These are phyloP conservation scores for Paedocypris sp. DNA, from an alignment of 2,113 vertebrate genomes.

Conservation along the genomic window DNA sequence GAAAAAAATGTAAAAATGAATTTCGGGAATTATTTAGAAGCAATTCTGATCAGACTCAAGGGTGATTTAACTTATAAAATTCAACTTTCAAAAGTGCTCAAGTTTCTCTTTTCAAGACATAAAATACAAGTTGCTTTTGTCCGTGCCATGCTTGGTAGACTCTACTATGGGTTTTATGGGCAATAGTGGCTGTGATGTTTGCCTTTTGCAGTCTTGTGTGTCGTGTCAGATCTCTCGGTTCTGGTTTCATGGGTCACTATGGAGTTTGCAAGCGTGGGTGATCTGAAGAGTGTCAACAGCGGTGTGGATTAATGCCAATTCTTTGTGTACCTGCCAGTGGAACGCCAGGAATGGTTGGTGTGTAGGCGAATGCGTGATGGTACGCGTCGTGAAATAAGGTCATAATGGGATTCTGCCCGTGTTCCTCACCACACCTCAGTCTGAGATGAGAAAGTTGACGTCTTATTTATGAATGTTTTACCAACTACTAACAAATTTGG, in stretches of 20 bases:
- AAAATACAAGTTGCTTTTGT: too few relatives aligned
- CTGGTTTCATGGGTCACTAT: background rate
- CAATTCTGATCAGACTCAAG: too few relatives aligned
- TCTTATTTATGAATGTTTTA: too few relatives aligned
- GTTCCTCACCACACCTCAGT: constrained; percentile 17
- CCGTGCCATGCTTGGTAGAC: too few relatives aligned
- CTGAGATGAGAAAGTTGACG: background rate
- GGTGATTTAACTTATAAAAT: too few relatives aligned
- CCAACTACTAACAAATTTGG: too few relatives aligned
- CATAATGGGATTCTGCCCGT: constrained; percentile 10
- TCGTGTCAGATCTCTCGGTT: background rate
- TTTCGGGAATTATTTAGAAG: too few relatives aligned
- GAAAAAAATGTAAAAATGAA: too few relatives aligned
- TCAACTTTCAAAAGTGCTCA: too few relatives aligned
- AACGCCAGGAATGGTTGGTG: constrained; percentile 29
- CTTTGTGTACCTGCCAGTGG: constrained; percentile 17
- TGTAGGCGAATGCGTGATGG: constrained; percentile 26
- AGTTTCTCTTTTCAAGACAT: too few relatives aligned
- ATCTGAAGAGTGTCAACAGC: background rate
- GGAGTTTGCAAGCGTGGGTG: background rate
- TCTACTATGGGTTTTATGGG: too few relatives aligned
- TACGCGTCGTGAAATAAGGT: constrained; percentile 25
- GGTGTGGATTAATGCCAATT: background rate
- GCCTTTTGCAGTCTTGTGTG: background rate
- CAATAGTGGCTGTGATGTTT: background rate